These are phyloP conservation scores for Lissonota sp. DNA, from an alignment of 2,888 invertebrate genomes.

Conservation along the genomic window DNA sequence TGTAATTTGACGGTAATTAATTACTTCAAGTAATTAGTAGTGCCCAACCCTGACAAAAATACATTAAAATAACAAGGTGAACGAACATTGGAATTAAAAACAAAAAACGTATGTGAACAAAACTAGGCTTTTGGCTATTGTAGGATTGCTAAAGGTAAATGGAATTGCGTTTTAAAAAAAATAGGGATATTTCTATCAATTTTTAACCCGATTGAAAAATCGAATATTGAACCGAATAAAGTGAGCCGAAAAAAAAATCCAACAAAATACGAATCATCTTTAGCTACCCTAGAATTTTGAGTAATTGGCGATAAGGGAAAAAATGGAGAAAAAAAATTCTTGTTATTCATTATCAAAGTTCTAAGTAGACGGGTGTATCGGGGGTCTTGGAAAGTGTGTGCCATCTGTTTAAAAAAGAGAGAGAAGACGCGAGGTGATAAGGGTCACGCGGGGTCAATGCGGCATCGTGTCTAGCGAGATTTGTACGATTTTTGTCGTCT, in stretches of 20 bases:
- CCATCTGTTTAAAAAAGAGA: constrained; percentile 44
- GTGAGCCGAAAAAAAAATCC: too few species aligned
- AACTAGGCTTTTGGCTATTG: background rate
- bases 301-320: background rate
- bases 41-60: constrained; percentile 46
- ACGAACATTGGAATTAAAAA: constrained; percentile 18
- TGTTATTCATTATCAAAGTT: constrained; percentile 23
- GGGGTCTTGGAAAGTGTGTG: constrained; percentile 3
- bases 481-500: constrained; percentile 16
- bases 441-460: constrained; percentile 32
- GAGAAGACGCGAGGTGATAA: constrained; percentile 10
- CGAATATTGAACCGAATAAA: too few species aligned
- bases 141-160: too few species aligned
- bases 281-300: background rate
- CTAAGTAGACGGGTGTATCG: constrained; percentile 42
- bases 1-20: too few species aligned
- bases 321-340: background rate
- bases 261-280: background rate
- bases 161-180: too few species aligned
- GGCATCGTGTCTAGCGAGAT: constrained; percentile 24
- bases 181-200: too few species aligned
- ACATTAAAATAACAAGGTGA: constrained; percentile 22
- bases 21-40: too few species aligned
- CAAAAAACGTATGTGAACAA: constrained; percentile 1
- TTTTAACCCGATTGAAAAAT: too few species aligned